Percentiles rank a stretch among this genome's conserved stretches.
Evolutionary conservation across 2,888 invertebrate genomes (phyloP).

Genomic region (Caradrina kadenii): DNA sequence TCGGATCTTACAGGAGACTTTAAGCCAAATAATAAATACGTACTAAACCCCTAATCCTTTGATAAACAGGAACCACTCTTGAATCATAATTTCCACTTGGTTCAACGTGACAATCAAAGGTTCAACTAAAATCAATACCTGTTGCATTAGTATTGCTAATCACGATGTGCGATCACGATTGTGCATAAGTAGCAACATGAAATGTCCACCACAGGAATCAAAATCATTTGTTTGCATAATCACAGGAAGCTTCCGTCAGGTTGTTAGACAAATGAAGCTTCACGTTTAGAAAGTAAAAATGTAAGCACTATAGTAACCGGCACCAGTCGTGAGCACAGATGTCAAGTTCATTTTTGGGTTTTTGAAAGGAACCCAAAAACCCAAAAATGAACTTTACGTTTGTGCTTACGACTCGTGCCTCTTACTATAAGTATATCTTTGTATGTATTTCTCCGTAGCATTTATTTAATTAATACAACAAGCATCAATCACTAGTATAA

Average conservation of each 20-base stretch:
- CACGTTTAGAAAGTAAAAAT: not conserved
- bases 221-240: constrained; percentile 48
- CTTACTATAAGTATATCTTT: no score
- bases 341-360: no score
- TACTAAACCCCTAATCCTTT: not conserved
- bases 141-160: constrained; percentile 36
- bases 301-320: not conserved
- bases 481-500: no score
- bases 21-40: no score
- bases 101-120: not conserved
- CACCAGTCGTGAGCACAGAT: no score
- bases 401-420: no score
- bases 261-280: constrained; percentile 13
- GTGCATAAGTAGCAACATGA: constrained; percentile 26
- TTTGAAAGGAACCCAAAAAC: no score
- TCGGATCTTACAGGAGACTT: no score
- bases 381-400: no score
- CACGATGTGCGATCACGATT: constrained; percentile 50
- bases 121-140: constrained; percentile 7
- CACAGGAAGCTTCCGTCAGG: constrained; percentile 47
- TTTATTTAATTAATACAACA: no score
- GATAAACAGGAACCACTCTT: not conserved
- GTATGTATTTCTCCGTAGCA: no score
- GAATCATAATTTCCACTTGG: not conserved
- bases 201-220: constrained; percentile 22